Evolutionary conservation across 2,113 vertebrate genomes (phyloP), one percentile per base, ranked within the genome.

Genomic region (Mystacornis crossleyi): DNA sequence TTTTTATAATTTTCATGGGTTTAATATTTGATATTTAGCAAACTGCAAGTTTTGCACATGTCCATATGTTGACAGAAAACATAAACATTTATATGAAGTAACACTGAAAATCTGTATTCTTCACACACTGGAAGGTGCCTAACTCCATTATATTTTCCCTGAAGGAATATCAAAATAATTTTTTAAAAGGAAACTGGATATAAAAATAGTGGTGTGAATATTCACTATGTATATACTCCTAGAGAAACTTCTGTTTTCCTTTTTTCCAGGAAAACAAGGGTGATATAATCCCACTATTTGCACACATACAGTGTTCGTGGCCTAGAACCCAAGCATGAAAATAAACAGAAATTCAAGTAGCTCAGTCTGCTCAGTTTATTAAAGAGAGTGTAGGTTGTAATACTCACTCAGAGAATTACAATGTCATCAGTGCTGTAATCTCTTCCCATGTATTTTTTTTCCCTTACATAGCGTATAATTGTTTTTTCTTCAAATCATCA

Each of bases 61-160:
- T 86, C 89, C 61, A 38, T 88, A 92, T 88, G 54, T 88, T 92
- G 92, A 92, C 90, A 91, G n/a, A 43, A 94, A 87, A 93, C 66
- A 84, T 60, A 94, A 93, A 92, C 62, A 65, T 88, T 93, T 94
- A 36, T 45, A 23, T 61, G 45, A 77, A 88, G 58, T 80, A 86
- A 72, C 85, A 73, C n/a, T 70, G 74, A 80, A 88, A 90, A 88
- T 94, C 81, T 92, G 82, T 61, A 18, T 85, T 75, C 67, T 77
- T 94, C 92, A 92, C 74, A 73, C 58, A 53, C 82, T 79, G 53
- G n/a, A 55, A 89, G 51, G 55, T 75, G 48, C 95, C 70, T 75
- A 57, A 81, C 53, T 86, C 82, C 47, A 45, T 94, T 77, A 45
- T 77, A 6, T 82, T 77, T 92, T 88, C 67, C 74, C 38, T 58